Evolutionary conservation across 2,888 invertebrate species (phyloP).

Genomic region (Phalera bucephala): DNA sequence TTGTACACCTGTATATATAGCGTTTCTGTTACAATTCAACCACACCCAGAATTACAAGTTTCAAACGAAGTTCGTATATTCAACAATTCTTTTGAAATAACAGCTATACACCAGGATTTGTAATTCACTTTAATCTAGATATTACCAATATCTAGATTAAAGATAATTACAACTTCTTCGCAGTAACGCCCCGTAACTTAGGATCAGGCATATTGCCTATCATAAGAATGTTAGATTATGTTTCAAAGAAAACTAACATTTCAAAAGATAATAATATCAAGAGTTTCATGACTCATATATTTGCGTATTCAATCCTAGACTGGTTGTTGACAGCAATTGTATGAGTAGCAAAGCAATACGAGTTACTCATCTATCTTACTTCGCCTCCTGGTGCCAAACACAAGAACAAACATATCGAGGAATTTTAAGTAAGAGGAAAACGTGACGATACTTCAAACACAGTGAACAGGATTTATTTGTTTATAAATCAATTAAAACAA

Average conservation of each 20-base stretch:
- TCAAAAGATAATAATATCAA: no score
- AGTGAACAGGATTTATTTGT: slow-evolving; percentile 9
- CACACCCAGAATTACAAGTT: no score
- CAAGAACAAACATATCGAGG: slow-evolving; percentile 24
- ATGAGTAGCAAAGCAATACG: slow-evolving; percentile 10
- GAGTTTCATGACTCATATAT: background rate
- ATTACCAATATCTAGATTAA: slow-evolving; percentile 3
- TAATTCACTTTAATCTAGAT: slow-evolving; percentile 1
- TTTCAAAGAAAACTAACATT: no score
- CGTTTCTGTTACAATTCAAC: no score
- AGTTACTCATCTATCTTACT: slow-evolving; percentile 15
- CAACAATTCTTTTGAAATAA: no score
- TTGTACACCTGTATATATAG: no score
- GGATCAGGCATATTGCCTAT: no score
- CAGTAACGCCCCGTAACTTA: no score
- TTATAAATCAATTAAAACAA: slow-evolving; percentile 8
- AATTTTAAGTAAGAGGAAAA: slow-evolving; percentile 26
- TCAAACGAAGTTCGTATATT: no score
- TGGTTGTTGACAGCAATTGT: slow-evolving; percentile 1
- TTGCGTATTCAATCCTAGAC: slow-evolving; percentile 3
- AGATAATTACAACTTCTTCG: slow-evolving; percentile 15
- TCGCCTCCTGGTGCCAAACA: slow-evolving; percentile 26
- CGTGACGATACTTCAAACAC: slow-evolving; percentile 26
- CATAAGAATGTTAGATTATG: no score
- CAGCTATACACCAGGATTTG: no score